phyloP scores from a whole-genome alignment of 2,797 vertebrate species.

The Gadopsis marmoratus region DNA sequence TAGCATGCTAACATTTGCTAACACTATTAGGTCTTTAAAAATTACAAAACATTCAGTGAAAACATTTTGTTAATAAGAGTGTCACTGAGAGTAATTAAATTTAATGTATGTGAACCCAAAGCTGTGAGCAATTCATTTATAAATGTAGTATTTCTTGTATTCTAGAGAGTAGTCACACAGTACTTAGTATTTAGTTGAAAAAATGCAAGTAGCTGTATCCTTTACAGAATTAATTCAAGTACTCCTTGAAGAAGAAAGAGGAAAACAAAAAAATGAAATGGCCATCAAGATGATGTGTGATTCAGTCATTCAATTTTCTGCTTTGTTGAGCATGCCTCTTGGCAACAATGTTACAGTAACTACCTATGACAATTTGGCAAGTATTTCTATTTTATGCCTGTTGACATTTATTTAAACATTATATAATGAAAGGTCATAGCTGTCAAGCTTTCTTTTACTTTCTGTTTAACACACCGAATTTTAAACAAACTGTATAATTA shows the following conservation, averaged over 20 bases:
- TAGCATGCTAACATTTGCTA: neutral
- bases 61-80: neutral
- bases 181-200: neutral
- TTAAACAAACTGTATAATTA: constrained; percentile 36
- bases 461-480: constrained; percentile 22
- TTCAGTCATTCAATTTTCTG: constrained; percentile 67
- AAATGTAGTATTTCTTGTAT: neutral
- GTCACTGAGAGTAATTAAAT: neutral
- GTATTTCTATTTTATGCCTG: constrained; percentile 51
- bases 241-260: constrained; percentile 22
- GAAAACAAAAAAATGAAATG: constrained; percentile 36
- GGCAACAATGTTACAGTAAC: constrained; percentile 57
- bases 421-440: constrained; percentile 53
- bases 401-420: constrained; percentile 56
- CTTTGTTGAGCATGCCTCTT: constrained; percentile 57
- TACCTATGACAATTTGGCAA: constrained; percentile 55
- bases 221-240: constrained; percentile 7
- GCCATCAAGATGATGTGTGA: constrained; percentile 60
- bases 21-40: neutral
- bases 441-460: constrained; percentile 34
- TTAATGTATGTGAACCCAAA: neutral
- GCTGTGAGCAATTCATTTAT: neutral
- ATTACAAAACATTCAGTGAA: neutral
- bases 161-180: neutral
- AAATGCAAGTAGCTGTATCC: neutral